phyloP scores from a whole-genome alignment of 2,888 invertebrate species.

The Hyposoter didymator region DNA sequence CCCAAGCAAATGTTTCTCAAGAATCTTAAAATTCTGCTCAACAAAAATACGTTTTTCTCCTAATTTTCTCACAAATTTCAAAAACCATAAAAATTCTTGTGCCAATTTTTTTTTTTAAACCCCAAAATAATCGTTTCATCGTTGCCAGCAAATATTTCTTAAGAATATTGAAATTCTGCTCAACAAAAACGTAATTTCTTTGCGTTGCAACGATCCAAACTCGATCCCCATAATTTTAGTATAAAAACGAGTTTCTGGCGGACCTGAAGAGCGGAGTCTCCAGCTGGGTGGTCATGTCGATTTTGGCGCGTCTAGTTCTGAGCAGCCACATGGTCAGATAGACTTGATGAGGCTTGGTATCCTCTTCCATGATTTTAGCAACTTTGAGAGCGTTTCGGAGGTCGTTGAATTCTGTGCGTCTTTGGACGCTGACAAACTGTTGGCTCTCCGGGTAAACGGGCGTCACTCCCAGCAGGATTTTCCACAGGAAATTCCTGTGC shows the following conservation, averaged over 20 bases:
- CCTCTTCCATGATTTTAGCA: slow-evolving; percentile 88
- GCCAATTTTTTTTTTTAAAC: no score
- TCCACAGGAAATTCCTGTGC: slow-evolving; percentile 94
- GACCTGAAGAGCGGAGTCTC: slow-evolving; percentile 80
- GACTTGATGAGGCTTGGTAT: slow-evolving; percentile 88
- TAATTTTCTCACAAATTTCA: no score
- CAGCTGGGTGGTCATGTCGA: slow-evolving; percentile 80
- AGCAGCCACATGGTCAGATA: slow-evolving; percentile 93
- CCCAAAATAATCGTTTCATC: no score
- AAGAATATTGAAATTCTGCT: no score
- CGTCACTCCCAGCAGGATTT: slow-evolving; percentile 92
- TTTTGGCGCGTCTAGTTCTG: slow-evolving; percentile 88
- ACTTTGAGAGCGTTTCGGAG: slow-evolving; percentile 89
- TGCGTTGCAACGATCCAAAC: no score
- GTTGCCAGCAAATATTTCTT: no score
- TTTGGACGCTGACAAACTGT: slow-evolving; percentile 90
- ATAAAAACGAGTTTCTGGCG: background rate
- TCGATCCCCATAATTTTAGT: background rate
- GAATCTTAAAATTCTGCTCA: no score
- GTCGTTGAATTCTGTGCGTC: slow-evolving; percentile 91
- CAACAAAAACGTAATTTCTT: no score
- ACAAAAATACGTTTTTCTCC: no score
- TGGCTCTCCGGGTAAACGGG: slow-evolving; percentile 92
- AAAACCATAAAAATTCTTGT: no score
- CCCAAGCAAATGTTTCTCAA: no score